Base-by-base conservation (phyloP, 2,797 vertebrate genomes). In the Phoxinus dragarum region DNA sequence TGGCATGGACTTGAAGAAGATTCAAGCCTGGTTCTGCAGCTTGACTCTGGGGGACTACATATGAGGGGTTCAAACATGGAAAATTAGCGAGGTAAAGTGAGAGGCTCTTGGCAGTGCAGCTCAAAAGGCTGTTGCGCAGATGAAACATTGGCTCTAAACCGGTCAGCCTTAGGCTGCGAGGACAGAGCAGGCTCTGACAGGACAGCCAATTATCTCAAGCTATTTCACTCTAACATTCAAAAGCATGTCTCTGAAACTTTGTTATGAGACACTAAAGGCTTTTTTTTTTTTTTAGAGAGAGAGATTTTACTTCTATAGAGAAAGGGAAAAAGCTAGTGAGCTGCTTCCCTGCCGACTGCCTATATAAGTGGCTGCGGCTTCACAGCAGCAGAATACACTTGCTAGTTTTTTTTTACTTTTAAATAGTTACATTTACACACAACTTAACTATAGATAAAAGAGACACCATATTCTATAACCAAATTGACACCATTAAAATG, bases 1-100 rank as follows among this genome's bases (percentile, higher is more conserved):
- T 74, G 85, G 86, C 56, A 83, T 49, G 49, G 84, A 90, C 83
- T 81, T 86, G 72, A 71, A 83, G 82, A 88, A 36, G 36, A 54
- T 85, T 88, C 79, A 84, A 72, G 74, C 52, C 66, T 73, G 79
- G 79, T 71, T 81, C 21, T 78, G 56, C n/a, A 72, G 80, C 67
- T 85, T 23, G 17, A 16, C 68, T n/a, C 71, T 23, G 38, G 86
- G 86, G 73, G 79, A 80, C 34, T 80, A 71, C 72, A 82, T 83
- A 81, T 86, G 71, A 86, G 80, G 77, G 31, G 52, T 80, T 73
- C 76, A 84, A 84, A 84, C 85, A 80, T 9, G 44, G 56, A 84
- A 84, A 77, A 64, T 85, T 82, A 81, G 84, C 16, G 38, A 64
- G 78, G 82, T 34, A 49, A 77, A 74, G 81, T 44, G 56, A 73